Evolutionary conservation across 2,113 vertebrate species (phyloP).

Genomic region (Emydura subglobosa): DNA sequence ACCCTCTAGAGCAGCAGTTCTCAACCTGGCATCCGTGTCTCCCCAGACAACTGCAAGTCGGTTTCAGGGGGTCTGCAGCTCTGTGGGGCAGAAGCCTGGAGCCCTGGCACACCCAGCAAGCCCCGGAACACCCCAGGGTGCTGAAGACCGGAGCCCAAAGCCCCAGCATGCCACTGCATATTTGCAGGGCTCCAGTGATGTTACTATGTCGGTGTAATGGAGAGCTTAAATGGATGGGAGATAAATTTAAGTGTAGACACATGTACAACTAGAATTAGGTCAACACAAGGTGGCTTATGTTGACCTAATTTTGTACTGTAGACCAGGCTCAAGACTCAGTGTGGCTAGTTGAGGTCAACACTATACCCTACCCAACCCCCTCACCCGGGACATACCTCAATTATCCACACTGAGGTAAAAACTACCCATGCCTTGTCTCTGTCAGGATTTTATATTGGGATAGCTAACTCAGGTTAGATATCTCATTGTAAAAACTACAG

Average conservation of each 20-base stretch:
- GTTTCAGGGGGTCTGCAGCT: no score
- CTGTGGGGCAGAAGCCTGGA: no score
- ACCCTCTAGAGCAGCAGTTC: no score
- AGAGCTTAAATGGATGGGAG: background rate
- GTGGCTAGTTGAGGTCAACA: background rate
- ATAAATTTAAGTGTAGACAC: background rate
- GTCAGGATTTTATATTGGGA: background rate
- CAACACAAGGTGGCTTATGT: background rate
- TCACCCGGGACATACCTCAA: background rate
- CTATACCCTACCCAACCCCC: background rate
- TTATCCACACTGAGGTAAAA: background rate
- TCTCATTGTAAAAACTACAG: background rate
- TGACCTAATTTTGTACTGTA: background rate
- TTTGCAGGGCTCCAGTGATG: background rate
- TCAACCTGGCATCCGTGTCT: no score
- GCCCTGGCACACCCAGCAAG: no score
- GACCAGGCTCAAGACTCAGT: background rate
- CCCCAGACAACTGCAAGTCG: no score
- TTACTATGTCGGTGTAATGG: background rate
- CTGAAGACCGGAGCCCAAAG: no score
- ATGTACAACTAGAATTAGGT: no score
- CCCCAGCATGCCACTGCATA: no score
- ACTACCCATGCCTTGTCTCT: rapidly evolving
- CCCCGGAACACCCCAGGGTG: no score
- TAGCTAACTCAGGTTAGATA: background rate